Evolutionary conservation across 2,113 vertebrate species (phyloP).

Genomic region (Crotophaga sulcirostris): DNA sequence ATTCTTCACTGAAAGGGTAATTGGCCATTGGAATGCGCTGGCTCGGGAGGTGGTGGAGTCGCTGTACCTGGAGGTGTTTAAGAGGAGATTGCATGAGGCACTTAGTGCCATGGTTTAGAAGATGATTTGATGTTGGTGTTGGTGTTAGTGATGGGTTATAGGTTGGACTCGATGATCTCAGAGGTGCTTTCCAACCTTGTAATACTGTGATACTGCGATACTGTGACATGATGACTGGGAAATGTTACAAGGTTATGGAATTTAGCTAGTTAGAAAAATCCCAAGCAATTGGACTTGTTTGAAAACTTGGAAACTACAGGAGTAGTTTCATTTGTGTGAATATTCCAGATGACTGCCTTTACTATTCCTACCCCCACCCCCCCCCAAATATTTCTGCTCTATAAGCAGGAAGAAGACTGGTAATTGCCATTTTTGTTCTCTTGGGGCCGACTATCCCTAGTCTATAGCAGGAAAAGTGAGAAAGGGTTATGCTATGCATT

Average conservation of each 20-base stretch:
- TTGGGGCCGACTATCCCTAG: not conserved
- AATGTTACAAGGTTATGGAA: not conserved
- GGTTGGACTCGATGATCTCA: no score
- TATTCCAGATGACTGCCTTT: not conserved
- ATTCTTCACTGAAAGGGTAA: no score
- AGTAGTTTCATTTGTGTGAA: not conserved
- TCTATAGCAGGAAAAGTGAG: not conserved
- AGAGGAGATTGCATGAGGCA: no score
- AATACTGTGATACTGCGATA: no score
- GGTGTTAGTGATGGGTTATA: no score
- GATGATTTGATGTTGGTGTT: no score
- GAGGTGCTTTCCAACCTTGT: no score
- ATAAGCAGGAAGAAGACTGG: not conserved
- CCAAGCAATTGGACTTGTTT: not conserved
- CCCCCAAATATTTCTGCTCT: not conserved
- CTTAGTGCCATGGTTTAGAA: no score
- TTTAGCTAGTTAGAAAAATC: not conserved
- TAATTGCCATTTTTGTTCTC: not conserved
- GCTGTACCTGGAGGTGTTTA: no score
- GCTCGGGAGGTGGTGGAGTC: no score
- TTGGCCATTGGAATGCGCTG: no score
- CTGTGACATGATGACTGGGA: not conserved
- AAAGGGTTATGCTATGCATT: not conserved
- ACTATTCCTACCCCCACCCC: not conserved
- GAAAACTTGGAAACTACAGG: not conserved